phyloP scores from a whole-genome alignment of 2,113 vertebrate species.

The Strix uralensis region DNA sequence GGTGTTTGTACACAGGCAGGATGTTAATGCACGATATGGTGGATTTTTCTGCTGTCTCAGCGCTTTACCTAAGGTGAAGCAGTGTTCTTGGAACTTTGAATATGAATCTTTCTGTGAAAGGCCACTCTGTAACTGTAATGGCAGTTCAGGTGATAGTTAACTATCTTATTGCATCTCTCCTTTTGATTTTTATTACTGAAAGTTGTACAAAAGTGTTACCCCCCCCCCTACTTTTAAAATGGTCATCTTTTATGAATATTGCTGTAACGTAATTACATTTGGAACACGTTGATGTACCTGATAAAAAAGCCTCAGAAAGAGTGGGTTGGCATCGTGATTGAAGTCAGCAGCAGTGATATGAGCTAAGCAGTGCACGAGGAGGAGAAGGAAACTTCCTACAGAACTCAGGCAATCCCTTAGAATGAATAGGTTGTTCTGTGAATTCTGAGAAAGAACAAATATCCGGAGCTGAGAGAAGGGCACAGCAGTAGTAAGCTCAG shows the following conservation, averaged over 20 bases:
- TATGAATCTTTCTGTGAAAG: background rate
- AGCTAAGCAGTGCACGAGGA: constrained; percentile 84
- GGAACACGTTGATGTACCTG: constrained; percentile 67
- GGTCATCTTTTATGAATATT: background rate
- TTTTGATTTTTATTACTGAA: background rate
- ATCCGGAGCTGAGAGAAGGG: background rate
- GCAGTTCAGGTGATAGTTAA: background rate
- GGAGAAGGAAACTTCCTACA: constrained; percentile 80
- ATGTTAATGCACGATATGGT: too few species aligned
- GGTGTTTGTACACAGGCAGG: background rate
- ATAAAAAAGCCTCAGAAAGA: constrained; percentile 81
- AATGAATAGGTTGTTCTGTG: constrained; percentile 76
- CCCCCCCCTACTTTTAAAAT: background rate
- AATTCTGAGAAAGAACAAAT: constrained; percentile 63
- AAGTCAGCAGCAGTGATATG: constrained; percentile 74
- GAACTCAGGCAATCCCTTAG: constrained; percentile 78
- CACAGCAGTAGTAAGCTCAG: background rate
- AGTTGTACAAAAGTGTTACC: background rate
- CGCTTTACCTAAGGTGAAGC: background rate
- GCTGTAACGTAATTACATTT: fast-evolving
- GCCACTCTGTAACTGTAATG: background rate
- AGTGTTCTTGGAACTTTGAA: background rate
- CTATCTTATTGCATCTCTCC: too few species aligned
- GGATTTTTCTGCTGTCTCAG: background rate
- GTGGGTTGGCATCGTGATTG: constrained; percentile 68